Evolutionary conservation across 2,113 vertebrate species (phyloP).

Genomic region (Probosciger aterrimus): DNA sequence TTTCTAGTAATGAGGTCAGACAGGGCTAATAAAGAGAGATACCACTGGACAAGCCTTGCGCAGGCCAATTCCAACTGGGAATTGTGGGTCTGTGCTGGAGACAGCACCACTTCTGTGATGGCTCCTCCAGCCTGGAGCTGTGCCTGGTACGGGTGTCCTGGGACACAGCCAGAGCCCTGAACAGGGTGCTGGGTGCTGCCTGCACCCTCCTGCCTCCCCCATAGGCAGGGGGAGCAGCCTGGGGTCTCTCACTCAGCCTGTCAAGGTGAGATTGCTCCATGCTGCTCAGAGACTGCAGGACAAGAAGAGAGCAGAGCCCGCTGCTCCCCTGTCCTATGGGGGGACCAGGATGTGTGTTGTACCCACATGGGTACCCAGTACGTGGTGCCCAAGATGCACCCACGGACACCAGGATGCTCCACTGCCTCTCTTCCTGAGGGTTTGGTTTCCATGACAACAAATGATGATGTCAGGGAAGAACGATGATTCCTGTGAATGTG

Average conservation of each 20-base stretch:
- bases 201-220: not conserved
- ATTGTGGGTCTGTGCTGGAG: not conserved
- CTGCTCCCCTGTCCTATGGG: not conserved
- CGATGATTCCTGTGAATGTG: not conserved
- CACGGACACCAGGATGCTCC: not conserved
- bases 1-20: constrained; percentile 64
- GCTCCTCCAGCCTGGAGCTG: not conserved
- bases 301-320: not conserved
- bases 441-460: constrained; percentile 41
- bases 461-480: constrained; percentile 55
- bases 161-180: not conserved
- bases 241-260: accelerated
- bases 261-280: not conserved
- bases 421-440: not conserved
- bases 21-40: constrained; percentile 67
- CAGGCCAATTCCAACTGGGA: constrained; percentile 19
- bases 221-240: accelerated
- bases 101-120: accelerated
- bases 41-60: not conserved
- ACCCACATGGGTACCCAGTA: not conserved
- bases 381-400: not conserved
- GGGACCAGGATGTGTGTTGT: accelerated
- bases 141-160: accelerated
- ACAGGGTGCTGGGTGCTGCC: not conserved
- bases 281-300: not conserved